Conservation (phyloP, 2,888 invertebrate genomes). For the Drosophila borealis region DNA sequence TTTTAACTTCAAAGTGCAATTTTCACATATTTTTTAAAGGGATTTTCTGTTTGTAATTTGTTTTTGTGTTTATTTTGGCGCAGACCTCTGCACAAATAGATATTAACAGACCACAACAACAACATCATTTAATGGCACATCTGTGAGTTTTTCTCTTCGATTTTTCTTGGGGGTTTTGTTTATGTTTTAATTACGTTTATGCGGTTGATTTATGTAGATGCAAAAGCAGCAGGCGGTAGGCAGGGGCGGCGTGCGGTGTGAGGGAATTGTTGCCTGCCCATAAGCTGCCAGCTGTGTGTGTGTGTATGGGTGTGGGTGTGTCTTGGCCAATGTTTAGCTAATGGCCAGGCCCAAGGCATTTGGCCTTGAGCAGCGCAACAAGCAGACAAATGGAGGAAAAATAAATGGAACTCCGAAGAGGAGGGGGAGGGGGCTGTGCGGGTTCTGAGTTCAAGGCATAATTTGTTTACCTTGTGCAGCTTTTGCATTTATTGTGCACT, state of each 20-base stretch:
- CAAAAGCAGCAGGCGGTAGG: constrained; percentile 13
- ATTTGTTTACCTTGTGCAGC: not conserved
- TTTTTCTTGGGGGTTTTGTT: constrained; percentile 55
- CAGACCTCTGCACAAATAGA: constrained; percentile 18
- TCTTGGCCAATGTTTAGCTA: constrained; percentile 39
- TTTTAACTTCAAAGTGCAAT: constrained; percentile 30
- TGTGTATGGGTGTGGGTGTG: constrained; percentile 10
- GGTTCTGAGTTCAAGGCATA: not conserved
- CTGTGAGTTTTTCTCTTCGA: constrained; percentile 54
- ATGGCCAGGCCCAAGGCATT: constrained; percentile 28
- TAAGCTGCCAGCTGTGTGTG: constrained; percentile 45
- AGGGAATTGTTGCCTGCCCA: constrained; percentile 10
- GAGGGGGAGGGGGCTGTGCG: not conserved
- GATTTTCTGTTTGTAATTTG: constrained; percentile 30
- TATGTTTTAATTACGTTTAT: constrained; percentile 78
- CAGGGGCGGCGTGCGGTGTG: not conserved
- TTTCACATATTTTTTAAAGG: constrained; percentile 14
- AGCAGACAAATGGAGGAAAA: not conserved
- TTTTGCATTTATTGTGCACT: not conserved
- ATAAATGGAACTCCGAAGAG: not conserved
- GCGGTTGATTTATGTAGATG: constrained; percentile 70
- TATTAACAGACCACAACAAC: constrained; percentile 16
- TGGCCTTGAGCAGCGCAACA: constrained; percentile 40
- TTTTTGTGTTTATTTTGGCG: constrained; percentile 33
- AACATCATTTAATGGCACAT: constrained; percentile 51